These are phyloP conservation scores for Prochilodus magdalenae DNA, from an alignment of 2,113 vertebrate genomes.

Conservation along the genomic window DNA sequence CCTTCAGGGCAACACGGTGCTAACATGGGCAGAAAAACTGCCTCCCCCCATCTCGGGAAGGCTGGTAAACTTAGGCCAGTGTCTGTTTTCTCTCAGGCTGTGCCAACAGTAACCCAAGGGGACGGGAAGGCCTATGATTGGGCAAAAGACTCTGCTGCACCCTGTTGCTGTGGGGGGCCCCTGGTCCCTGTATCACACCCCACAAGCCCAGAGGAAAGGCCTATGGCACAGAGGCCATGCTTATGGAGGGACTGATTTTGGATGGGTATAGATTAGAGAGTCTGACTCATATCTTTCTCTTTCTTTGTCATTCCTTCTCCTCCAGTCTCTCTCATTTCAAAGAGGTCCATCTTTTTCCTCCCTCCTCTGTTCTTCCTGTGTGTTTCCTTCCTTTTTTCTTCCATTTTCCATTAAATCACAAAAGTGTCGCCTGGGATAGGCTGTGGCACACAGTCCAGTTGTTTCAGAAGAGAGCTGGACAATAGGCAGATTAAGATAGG, in stretches of 20 bases:
- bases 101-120: conserved; percentile 81
- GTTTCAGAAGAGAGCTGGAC: conserved; percentile 73
- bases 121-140: conserved; percentile 81
- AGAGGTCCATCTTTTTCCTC: conserved; percentile 73
- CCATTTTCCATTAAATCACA: conserved; percentile 80
- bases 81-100: conserved; percentile 85
- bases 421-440: conserved; percentile 76
- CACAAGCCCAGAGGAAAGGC: conserved; percentile 75
- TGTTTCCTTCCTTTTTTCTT: conserved; percentile 62
- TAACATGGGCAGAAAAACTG: conserved; percentile 10
- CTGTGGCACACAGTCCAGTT: conserved; percentile 86
- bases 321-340: conserved; percentile 71
- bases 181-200: conserved; percentile 80
- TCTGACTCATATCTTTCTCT: conserved; percentile 38
- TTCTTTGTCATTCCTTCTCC: conserved; percentile 30
- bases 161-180: conserved; percentile 78
- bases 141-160: conserved; percentile 68
- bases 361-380: conserved; percentile 65
- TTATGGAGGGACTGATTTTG: conserved; percentile 82
- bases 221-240: conserved; percentile 81
- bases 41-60: conserved; percentile 50
- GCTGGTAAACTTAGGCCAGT: conserved; percentile 72
- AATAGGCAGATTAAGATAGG: conserved; percentile 43
- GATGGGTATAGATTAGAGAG: conserved; percentile 66
- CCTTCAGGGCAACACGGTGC: not conserved